These are phyloP conservation scores for Agonopterix heracliana DNA, from an alignment of 2,888 invertebrate genomes.

Conservation along the genomic window DNA sequence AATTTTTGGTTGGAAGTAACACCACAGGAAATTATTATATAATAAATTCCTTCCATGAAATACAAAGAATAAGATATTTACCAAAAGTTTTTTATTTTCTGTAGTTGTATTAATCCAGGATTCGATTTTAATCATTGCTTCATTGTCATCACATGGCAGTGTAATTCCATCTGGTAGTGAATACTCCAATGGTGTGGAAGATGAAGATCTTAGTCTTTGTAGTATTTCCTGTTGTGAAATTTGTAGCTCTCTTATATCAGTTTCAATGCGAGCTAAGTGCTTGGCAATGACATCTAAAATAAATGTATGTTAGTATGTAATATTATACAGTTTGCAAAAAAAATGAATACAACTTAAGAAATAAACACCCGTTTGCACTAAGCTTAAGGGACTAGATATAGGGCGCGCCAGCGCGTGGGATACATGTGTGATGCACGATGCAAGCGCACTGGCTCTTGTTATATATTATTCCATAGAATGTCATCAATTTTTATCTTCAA, in stretches of 20 bases:
- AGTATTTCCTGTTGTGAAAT: neutral
- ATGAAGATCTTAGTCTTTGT: neutral
- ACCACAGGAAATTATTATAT: neutral
- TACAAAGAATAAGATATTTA: neutral
- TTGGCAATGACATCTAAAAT: constrained; percentile 2
- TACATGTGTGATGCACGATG: too few relatives aligned
- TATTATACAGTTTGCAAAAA: too few relatives aligned
- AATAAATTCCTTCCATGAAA: neutral
- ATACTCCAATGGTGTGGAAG: neutral
- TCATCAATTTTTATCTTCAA: too few relatives aligned
- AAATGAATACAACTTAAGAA: too few relatives aligned
- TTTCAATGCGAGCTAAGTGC: neutral
- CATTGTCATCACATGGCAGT: neutral
- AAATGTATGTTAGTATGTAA: too few relatives aligned
- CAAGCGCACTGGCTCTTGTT: too few relatives aligned
- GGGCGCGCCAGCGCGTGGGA: too few relatives aligned
- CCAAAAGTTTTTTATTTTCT: constrained; percentile 4
- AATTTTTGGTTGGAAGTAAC: too few relatives aligned
- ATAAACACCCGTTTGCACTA: too few relatives aligned
- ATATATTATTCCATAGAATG: too few relatives aligned
- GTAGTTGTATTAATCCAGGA: neutral
- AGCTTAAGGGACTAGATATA: too few relatives aligned
- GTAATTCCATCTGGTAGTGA: neutral
- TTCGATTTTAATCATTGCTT: neutral
- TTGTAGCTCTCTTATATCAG: neutral